These are phyloP conservation scores for Stegophylla sp. DNA, from an alignment of 2,888 invertebrate species.

Conservation along the genomic window DNA sequence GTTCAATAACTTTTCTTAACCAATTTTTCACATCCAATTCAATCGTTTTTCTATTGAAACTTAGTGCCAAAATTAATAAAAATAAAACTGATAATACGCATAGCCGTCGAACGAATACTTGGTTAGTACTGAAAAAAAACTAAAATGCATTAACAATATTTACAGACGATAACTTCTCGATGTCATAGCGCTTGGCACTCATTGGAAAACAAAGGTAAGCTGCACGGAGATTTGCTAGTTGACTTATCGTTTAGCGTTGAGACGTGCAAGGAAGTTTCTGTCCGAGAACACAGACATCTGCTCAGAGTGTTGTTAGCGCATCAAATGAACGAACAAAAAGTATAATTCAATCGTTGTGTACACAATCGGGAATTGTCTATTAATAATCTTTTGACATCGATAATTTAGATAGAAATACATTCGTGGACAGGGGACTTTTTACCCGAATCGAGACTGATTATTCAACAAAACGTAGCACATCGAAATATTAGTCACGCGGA, in stretches of 20 bases:
- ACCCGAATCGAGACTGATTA: conserved; percentile 78
- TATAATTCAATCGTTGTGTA: too few species aligned
- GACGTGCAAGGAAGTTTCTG: conserved; percentile 83
- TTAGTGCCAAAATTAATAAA: too few species aligned
- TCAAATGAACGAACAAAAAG: conserved; percentile 80
- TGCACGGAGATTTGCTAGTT: conserved; percentile 87
- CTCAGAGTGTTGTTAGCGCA: conserved; percentile 78
- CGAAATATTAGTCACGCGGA: conserved; percentile 80
- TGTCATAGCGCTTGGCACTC: conserved; percentile 92
- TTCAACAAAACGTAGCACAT: conserved; percentile 93
- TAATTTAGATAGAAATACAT: too few species aligned
- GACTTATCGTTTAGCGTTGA: conserved; percentile 84
- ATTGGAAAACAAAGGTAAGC: conserved; percentile 82
- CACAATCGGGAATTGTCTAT: too few species aligned
- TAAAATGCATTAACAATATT: too few species aligned
- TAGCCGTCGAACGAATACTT: too few species aligned
- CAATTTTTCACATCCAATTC: neutral
- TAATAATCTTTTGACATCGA: too few species aligned
- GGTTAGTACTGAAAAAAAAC: too few species aligned
- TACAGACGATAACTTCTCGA: conserved; percentile 90
- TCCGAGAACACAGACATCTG: conserved; percentile 83
- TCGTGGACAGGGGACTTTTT: conserved; percentile 88
- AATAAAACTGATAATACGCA: too few species aligned
- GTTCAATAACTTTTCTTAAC: neutral
- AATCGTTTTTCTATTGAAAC: too few species aligned